Conservation (phyloP, 2,113 vertebrate genomes). For the Tringa solitaria region DNA sequence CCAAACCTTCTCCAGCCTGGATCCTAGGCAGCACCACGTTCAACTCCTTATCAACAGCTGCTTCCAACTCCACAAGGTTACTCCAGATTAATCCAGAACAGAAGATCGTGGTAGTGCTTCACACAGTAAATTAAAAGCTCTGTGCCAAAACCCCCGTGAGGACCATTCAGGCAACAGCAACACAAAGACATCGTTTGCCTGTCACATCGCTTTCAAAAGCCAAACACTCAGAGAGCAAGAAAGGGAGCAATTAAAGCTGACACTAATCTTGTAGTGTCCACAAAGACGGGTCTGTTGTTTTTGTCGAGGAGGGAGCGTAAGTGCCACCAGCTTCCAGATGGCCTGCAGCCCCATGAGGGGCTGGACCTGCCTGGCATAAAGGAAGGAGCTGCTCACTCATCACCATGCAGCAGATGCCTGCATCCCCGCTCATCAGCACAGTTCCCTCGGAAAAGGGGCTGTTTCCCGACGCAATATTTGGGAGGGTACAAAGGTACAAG, state of each 20-base stretch:
- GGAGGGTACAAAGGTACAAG: neutral
- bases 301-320: neutral
- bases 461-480: fast-evolving
- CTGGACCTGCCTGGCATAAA: neutral
- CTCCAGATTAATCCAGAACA: neutral
- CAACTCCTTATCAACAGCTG: fast-evolving
- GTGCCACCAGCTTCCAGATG: neutral
- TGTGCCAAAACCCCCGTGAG: neutral
- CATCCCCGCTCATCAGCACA: neutral
- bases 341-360: neutral
- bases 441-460: neutral
- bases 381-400: neutral
- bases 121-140: neutral
- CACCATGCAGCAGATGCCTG: fast-evolving
- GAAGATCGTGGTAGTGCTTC: fast-evolving
- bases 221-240: neutral
- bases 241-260: neutral
- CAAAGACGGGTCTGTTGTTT: neutral
- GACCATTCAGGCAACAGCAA: neutral
- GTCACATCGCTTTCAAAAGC: neutral
- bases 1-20: neutral
- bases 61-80: neutral
- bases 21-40: neutral
- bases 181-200: neutral
- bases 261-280: neutral